Base-by-base conservation (phyloP, 2,888 invertebrate genomes). In the Habrosyne pyritoides region DNA sequence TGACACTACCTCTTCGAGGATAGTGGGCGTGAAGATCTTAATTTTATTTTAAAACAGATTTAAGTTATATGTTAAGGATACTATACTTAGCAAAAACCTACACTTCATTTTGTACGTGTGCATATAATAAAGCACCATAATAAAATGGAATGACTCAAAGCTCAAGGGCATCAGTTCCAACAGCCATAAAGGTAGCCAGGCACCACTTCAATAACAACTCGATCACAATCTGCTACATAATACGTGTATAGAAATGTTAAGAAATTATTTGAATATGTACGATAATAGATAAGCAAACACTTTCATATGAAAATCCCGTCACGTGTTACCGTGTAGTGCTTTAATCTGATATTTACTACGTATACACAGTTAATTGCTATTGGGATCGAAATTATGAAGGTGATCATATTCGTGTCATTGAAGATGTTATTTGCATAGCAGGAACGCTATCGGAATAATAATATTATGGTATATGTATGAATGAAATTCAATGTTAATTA, bases 181-280 rank as follows among this genome's bases (percentile, higher is more conserved):
- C 49, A 56, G 52, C 42, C n/a, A 42, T 42, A 42, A 60, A 66
- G 51, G 51, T 56, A 47, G 21, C 14, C 58, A 56, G 61, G 59
- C 52, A 51, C 28, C 47, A 53, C 33, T 53, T 47, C 33, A 48
- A 56, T 36, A 52, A 57, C 69, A 66, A 60, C 60, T 66, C 71
- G 81, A 83, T 85, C 67, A 60, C 66, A 78, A 85, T 86, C 84
- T 80, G 66, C 64, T 75, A 65, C 66, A 59, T 61, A 63, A 14
- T 69, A 84, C 81, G 79, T 83, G 84, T 79, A 71, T 79, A 76
- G 83, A 79, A 78, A 79, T 63, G 67, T 66, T 67, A 77, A 75
- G 67, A 71, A 73, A 73, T 60, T 58, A 61, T 62, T 47, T 55
- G 21, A 50, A 50, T 52, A n/a, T n/a, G n/a, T n/a, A 59, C 55